Conservation (phyloP, 92 coral and sea anemone species). For the Anthopleura xanthogrammica region DNA sequence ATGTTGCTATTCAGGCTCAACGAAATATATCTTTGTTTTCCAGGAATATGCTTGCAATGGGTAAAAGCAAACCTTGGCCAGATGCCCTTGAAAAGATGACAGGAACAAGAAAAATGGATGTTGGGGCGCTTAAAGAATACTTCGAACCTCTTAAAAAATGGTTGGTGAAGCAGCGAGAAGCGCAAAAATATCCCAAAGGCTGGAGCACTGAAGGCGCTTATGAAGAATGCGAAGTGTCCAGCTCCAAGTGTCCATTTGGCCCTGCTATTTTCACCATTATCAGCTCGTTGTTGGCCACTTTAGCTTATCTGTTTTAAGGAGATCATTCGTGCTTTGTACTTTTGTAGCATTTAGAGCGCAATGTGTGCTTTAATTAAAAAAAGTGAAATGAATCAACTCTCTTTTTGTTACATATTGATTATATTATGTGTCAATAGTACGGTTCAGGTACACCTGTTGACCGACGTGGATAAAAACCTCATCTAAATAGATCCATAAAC, state of each 20-base stretch:
- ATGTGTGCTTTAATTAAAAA: neutral
- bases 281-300: neutral
- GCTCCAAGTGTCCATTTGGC: neutral
- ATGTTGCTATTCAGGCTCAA: neutral
- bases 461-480: too few relatives aligned
- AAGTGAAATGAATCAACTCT: too few relatives aligned
- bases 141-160: conserved; percentile 70
- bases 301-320: neutral
- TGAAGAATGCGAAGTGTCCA: neutral
- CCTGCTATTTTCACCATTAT: neutral
- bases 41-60: conserved; percentile 80
- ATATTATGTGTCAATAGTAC: too few relatives aligned
- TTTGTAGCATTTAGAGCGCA: neutral
- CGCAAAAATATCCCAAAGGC: conserved; percentile 58
- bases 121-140: conserved; percentile 73
- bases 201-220: conserved; percentile 50
- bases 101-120: conserved; percentile 64
- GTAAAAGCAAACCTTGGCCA: conserved; percentile 94
- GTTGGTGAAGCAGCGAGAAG: conserved; percentile 67
- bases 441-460: too few relatives aligned
- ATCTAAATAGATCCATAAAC: too few relatives aligned
- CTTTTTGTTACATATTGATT: too few relatives aligned
- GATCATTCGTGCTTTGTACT: neutral
- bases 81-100: conserved; percentile 77
- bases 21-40: neutral